Conservation (phyloP, 2,888 invertebrate genomes). For the Itoplectis maculator region DNA sequence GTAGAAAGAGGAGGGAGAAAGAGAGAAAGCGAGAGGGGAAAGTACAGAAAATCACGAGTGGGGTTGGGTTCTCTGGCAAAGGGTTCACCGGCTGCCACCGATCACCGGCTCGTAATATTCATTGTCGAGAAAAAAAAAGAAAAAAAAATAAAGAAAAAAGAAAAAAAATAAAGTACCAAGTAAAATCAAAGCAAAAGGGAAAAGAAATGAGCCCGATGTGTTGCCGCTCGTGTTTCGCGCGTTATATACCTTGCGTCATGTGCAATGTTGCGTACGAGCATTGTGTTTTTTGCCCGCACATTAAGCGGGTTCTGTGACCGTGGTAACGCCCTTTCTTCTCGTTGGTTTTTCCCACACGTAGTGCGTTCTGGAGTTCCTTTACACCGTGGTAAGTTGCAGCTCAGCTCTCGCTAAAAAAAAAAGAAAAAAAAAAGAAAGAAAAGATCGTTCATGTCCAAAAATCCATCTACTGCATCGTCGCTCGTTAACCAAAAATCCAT, state of each 20-base stretch:
- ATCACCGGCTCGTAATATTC: conserved; percentile 28
- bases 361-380: conserved; percentile 99
- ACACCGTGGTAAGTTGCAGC: conserved; percentile 98
- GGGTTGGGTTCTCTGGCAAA: conserved; percentile 4
- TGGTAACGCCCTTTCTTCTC: conserved; percentile 85
- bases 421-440: conserved; percentile 65
- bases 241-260: conserved; percentile 54
- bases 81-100: conserved; percentile 40
- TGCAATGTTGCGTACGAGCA: conserved; percentile 77
- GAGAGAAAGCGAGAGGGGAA: no score
- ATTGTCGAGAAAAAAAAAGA: conserved; percentile 27
- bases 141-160: conserved; percentile 16
- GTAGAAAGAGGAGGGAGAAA: no score
- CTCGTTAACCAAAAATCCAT: conserved; percentile 73
- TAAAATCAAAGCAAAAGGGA: conserved; percentile 21
- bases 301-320: conserved; percentile 83
- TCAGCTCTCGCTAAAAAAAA: conserved; percentile 83
- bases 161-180: conserved; percentile 22
- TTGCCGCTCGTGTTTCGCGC: conserved; percentile 26
- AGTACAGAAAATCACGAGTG: conserved; percentile 7
- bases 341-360: conserved; percentile 87
- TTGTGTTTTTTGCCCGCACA: conserved; percentile 75
- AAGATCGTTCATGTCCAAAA: conserved; percentile 56
- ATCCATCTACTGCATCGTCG: conserved; percentile 73
- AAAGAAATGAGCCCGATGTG: conserved; percentile 14